These are phyloP conservation scores for Elymnias hypermnestra DNA, from an alignment of 1,140 invertebrate genomes.

Conservation along the genomic window DNA sequence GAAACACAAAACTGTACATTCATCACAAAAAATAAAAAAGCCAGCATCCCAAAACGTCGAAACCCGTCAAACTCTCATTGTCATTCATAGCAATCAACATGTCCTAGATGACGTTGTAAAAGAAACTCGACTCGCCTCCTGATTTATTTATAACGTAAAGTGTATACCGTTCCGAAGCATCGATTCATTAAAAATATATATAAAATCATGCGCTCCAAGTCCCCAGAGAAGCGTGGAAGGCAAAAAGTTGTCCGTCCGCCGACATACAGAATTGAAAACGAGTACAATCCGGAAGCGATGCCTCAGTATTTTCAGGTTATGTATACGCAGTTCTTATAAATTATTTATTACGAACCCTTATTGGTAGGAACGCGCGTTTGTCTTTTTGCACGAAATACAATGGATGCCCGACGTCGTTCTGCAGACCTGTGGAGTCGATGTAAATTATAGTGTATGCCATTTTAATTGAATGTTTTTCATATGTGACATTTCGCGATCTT, in stretches of 20 bases:
- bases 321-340: slow-evolving; percentile 44
- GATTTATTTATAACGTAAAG: slow-evolving; percentile 41
- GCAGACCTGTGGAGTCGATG: slow-evolving; percentile 30
- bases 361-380: slow-evolving; percentile 35
- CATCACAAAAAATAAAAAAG: slow-evolving; percentile 10
- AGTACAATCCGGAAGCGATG: slow-evolving; percentile 53
- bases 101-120: slow-evolving; percentile 37
- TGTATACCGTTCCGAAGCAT: slow-evolving; percentile 30
- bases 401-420: slow-evolving; percentile 30
- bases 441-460: slow-evolving; percentile 33
- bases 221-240: slow-evolving; percentile 31
- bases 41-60: slow-evolving; percentile 22
- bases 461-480: slow-evolving; percentile 41
- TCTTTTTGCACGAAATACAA: slow-evolving; percentile 47
- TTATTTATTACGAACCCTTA: slow-evolving; percentile 51
- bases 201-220: slow-evolving; percentile 37
- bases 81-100: slow-evolving; percentile 44
- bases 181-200: slow-evolving; percentile 48
- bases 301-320: slow-evolving; percentile 63
- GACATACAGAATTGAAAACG: slow-evolving; percentile 49
- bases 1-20: slow-evolving; percentile 24
- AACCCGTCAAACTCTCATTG: slow-evolving; percentile 39
- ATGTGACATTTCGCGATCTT: slow-evolving; percentile 22
- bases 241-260: slow-evolving; percentile 39
- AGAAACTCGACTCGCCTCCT: slow-evolving; percentile 33